Evolutionary conservation across 23 tunicate species (phyloP), one percentile per base, ranked within the genome.

Genomic region (Styela plicata): DNA sequence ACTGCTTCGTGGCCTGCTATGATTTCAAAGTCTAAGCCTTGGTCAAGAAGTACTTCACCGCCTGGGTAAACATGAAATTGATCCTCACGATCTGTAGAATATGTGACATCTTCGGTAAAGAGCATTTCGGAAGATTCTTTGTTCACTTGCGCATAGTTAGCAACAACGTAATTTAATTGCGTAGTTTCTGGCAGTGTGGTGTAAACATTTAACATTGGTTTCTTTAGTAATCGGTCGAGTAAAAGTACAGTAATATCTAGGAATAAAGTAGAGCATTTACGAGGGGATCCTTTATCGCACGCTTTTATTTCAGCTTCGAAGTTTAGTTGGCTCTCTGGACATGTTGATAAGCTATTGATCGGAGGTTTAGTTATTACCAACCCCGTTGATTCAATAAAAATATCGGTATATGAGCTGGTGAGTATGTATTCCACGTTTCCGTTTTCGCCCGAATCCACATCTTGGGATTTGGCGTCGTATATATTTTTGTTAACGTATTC

Each of bases 401-500:
- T 67, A 67, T 67, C 22, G 2, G 71, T 16, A 67, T 25, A 67
- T 22, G 24, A 67, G 22, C 71, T 67, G 19, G 30, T 27, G 24
- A 29, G 19, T 22, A 1, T 16, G 22, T 67, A 67, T 29, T 27
- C 31, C 24, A 67, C 24, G 19, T 67, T 27, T 22, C 71, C 71
- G 22, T 67, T 67, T 29, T 1, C 1, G 13, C 24, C 71, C 19
- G 30, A 1, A 67, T 67, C 71, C 22, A 18, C 24, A 57, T 76
- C 81, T 7, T 76, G 25, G 16, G 64, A 71, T 76, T 22, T 44
- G 21, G 64, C 81, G 81, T 76, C 44, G 81, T 76, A 76, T 26
- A 53, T 76, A 20, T 17, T 18, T n/a, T 23, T 76, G 32, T 24
- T 71, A 5, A 28, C 35, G 77, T 30, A 30, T 21, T 71, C 37